Evolutionary conservation across 2,797 vertebrate genomes (phyloP), one percentile per base, ranked within the genome.

Genomic region (Sebastes goodei): DNA sequence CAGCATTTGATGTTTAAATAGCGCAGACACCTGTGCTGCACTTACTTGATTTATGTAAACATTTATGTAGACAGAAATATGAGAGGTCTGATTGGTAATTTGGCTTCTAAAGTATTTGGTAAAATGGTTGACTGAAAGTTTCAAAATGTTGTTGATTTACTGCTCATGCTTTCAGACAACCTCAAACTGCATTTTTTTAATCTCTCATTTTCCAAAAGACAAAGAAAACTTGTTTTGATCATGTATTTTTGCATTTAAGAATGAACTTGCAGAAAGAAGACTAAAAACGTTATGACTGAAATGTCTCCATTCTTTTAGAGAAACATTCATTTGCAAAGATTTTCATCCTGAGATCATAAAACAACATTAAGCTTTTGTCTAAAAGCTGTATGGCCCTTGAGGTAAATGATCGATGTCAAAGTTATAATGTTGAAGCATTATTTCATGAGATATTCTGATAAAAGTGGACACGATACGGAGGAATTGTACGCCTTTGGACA

Each of bases 181-280:
- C 87, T 91, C 72, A 94, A 96, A 95, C 93, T 94, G 94, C 53
- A 95, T 95, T 86, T 90, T 89, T 94, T 87, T 88, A 89, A 79
- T 95, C 91, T 95, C 93, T 95, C 94, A 93, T 94, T 89, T 89
- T 66, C 4, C 6, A 65, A 82, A 92, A 94, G 86, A 93, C 77
- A 84, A 23, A 49, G 81, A 91, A 94, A 94, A 85, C 92, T 95
- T 96, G 93, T 95, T 96, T 94, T 94, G 95, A 95, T 96, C 86
- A 93, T 89, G 3, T 92, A 84, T 92, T 94, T 95, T 95, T 89
- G 92, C 89, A 94, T 96, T 95, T 95, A 88, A 85, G 91, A 95
- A 93, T 94, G 90, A 93, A 94, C 20, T 33, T 71, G 27, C 8
- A 42, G 14, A 71, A 56, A n/a, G 5, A 46, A 33, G 1, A 46